Conservation (phyloP, 1,140 invertebrate species). For the Protaetia brevitarsis region DNA sequence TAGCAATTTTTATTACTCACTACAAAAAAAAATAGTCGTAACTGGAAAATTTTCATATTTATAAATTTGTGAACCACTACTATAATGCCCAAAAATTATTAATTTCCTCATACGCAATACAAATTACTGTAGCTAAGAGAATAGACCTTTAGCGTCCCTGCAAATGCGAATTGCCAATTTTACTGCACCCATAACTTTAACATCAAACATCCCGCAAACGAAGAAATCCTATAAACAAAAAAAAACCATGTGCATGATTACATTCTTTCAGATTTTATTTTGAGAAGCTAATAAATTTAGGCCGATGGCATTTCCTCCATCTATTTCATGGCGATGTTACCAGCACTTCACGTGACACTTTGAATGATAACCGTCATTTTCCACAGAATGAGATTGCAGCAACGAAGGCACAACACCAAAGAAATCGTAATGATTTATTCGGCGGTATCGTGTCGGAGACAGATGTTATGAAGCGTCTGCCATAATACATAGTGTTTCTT, state of each 20-base stretch:
- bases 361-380: constrained; percentile 20
- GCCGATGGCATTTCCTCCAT: background rate
- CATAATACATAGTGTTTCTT: background rate
- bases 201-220: background rate
- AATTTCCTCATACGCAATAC: no score
- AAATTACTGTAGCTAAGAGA: background rate
- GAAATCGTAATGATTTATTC: constrained; percentile 11
- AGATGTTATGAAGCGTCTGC: constrained; percentile 4
- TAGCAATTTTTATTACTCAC: no score
- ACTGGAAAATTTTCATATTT: no score
- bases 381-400: constrained; percentile 20
- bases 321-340: background rate
- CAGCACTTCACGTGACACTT: constrained; percentile 14
- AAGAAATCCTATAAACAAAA: background rate
- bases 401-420: background rate
- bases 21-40: no score
- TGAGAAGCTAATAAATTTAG: constrained; percentile 2
- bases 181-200: background rate
- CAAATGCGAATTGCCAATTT: background rate
- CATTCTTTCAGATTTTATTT: constrained; percentile 8
- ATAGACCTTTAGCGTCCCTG: no score
- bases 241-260: background rate
- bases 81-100: no score
- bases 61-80: no score
- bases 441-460: background rate